Conservation (phyloP, 2,797 vertebrate species). For the Coccyzus lansbergi region DNA sequence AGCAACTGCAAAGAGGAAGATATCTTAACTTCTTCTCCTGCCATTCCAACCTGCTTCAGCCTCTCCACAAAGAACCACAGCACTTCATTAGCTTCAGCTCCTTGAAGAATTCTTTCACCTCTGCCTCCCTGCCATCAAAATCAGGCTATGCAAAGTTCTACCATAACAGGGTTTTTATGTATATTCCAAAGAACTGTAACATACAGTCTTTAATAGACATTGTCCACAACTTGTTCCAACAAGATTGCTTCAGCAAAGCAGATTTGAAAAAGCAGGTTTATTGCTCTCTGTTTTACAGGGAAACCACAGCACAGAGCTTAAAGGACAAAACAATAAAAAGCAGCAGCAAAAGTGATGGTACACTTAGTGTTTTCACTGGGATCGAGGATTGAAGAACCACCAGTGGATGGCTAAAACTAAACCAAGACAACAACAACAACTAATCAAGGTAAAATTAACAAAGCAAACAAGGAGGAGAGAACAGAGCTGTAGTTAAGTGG, state of each 20-base stretch:
- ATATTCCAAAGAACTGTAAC: not conserved
- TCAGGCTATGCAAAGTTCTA: not conserved
- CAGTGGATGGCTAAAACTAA: not conserved
- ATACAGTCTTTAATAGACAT: not conserved
- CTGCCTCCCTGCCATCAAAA: not conserved
- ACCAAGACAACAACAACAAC: not conserved
- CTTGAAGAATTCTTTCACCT: not conserved
- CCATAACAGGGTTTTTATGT: accelerated
- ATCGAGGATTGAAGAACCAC: not conserved
- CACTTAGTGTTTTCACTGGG: not conserved
- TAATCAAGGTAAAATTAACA: not conserved
- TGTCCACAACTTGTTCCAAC: not conserved
- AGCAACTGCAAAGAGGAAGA: not conserved
- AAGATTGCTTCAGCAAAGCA: not conserved
- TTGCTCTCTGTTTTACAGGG: not conserved
- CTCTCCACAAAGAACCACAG: not conserved
- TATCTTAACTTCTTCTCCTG: not conserved
- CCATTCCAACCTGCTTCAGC: not conserved
- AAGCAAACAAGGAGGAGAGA: not conserved
- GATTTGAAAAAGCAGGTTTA: not conserved
- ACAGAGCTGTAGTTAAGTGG: not conserved
- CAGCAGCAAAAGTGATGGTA: not conserved
- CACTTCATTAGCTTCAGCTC: not conserved
- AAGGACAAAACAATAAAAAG: not conserved
- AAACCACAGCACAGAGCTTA: not conserved